phyloP scores from a whole-genome alignment of 2,888 invertebrate genomes.

The Harpalus rufipes region DNA sequence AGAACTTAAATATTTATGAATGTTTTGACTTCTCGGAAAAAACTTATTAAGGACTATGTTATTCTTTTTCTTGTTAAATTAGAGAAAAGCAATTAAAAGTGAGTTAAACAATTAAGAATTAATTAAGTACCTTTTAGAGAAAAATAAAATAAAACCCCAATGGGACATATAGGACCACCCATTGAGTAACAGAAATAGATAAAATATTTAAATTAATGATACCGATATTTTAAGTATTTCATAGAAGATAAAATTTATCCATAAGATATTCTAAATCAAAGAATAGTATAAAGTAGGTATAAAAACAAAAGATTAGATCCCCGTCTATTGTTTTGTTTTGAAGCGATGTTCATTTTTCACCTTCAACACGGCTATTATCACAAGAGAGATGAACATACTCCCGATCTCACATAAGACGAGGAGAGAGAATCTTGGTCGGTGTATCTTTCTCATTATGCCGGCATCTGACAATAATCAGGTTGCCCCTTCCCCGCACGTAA shows the following conservation, averaged over 20 bases:
- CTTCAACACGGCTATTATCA: constrained; percentile 64
- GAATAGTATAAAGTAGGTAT: constrained; percentile 42
- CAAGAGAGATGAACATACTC: constrained; percentile 15
- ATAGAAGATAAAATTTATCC: constrained; percentile 28
- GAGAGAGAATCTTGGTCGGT: constrained; percentile 22
- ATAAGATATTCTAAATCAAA: constrained; percentile 40
- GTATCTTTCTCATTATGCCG: constrained; percentile 66
- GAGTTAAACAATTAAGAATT: constrained; percentile 55
- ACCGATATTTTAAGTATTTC: constrained; percentile 32
- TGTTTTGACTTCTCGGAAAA: constrained; percentile 15
- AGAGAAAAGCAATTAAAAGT: constrained; percentile 50
- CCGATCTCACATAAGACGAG: background rate
- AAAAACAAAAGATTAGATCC: constrained; percentile 62
- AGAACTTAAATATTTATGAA: constrained; percentile 18
- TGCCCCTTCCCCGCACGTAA: constrained; percentile 58
- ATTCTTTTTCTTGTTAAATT: constrained; percentile 38
- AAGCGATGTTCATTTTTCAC: constrained; percentile 63
- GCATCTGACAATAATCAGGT: constrained; percentile 65
- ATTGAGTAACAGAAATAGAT: constrained; percentile 30
- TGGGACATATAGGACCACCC: constrained; percentile 35
- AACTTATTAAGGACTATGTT: constrained; percentile 18
- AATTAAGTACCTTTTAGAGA: constrained; percentile 50
- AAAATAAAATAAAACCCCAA: constrained; percentile 21
- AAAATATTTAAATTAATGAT: constrained; percentile 48
- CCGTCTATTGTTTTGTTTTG: constrained; percentile 62